These are phyloP conservation scores for Chamaetylas fuelleborni DNA, from an alignment of 2,113 vertebrate genomes.

Conservation along the genomic window DNA sequence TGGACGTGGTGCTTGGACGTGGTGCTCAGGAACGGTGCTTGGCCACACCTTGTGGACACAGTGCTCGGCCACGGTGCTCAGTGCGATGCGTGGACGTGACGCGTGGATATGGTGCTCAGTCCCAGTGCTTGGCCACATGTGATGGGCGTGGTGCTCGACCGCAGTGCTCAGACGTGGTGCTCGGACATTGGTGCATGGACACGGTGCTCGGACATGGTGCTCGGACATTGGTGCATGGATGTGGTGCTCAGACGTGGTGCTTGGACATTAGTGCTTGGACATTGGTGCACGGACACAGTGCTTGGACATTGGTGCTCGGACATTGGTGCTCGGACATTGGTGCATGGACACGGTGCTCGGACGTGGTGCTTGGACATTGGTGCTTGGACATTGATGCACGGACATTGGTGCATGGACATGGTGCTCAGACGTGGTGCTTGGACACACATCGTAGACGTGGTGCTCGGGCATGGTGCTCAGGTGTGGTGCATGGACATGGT, in stretches of 20 bases:
- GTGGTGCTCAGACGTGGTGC: fast-evolving
- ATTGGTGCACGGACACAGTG: background rate
- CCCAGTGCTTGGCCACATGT: background rate
- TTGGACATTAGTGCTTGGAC: background rate
- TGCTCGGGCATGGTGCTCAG: background rate
- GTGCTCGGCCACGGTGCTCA: background rate
- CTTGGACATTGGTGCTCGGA: background rate
- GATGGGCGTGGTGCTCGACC: fast-evolving
- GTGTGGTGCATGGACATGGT: background rate
- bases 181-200: too few relatives aligned
- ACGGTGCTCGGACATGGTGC: background rate
- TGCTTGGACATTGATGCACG: background rate
- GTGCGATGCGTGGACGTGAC: background rate
- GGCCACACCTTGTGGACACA: background rate
- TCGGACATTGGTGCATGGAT: too few relatives aligned
- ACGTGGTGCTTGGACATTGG: background rate
- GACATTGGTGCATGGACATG: fast-evolving
- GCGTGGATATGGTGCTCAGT: fast-evolving
- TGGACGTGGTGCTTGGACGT: too few relatives aligned
- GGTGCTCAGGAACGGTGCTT: background rate
- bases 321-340: background rate
- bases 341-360: fast-evolving
- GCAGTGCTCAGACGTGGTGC: background rate
- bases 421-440: background rate
- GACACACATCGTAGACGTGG: background rate